Base-by-base conservation (phyloP, 30 jellyfish, hydroid and myxozoan species). In the Aurelia aurita region DNA sequence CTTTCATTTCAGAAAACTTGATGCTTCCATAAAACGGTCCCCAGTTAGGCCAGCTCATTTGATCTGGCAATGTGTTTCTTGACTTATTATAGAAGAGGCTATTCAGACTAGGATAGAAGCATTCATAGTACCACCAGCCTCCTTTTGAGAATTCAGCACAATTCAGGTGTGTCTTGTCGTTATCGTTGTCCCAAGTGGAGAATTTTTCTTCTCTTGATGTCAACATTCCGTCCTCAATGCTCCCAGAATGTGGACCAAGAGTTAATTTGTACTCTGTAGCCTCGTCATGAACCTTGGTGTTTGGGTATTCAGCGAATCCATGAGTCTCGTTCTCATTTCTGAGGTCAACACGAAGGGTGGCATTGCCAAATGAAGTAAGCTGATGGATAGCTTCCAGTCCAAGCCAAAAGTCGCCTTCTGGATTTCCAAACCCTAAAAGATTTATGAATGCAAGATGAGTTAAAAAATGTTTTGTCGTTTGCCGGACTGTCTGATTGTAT, bases 381-480 rank as follows among this genome's bases (percentile, higher is more conserved):
- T 78, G 89, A 49, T 78, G 73, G 18, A 78, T 22, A 15, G 76
- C 60, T 7, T 78, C 72, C 20, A 78, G 89, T 22, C 89, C 89
- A 5, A 78, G 64, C 89, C 89, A 78, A 19, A 60, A 27, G 35
- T 62, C 66, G 3, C 89, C 89, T 7, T 3, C 21, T 13, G 25
- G 20, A 20, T 78, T 45, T 6, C 89, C 89, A 44, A 78, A 78
- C 34, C 88, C 88, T 74, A 22, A 45, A 28, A 49, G 0, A 49
- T 34, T 34, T 1, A 34, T 10, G 7, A 10, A 34, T n/a, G n/a
- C n/a, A n/a, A n/a, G n/a, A n/a, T n/a, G n/a, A n/a, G n/a, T n/a
- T n/a, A n/a, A n/a, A n/a, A n/a, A n/a, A n/a, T n/a, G n/a, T n/a
- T n/a, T n/a, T n/a, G n/a, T n/a, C n/a, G n/a, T n/a, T n/a, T n/a